Conservation (phyloP, 2,888 invertebrate genomes). For the Ophraella communa region DNA sequence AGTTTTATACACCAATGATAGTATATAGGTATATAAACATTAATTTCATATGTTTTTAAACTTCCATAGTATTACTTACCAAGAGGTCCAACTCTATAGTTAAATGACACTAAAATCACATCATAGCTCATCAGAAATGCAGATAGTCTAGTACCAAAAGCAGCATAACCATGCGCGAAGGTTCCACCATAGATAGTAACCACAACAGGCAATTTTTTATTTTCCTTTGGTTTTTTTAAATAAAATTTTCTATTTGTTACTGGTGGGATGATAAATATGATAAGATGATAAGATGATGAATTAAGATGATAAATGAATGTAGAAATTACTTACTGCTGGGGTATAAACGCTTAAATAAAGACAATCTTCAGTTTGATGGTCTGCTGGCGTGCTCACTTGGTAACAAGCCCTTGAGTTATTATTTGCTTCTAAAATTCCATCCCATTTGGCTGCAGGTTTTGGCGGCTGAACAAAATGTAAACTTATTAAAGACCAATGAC, state of each 20-base stretch:
- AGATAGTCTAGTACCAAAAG: slow-evolving; percentile 25
- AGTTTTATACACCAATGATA: no score
- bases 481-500: not conserved
- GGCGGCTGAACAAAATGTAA: slow-evolving; percentile 36
- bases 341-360: slow-evolving; percentile 42
- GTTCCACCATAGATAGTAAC: slow-evolving; percentile 46
- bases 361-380: slow-evolving; percentile 41
- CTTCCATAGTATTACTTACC: no score
- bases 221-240: slow-evolving; percentile 13
- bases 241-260: not conserved
- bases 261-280: no score
- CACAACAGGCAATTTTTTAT: slow-evolving; percentile 37
- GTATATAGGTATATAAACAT: no score
- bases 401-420: slow-evolving; percentile 32
- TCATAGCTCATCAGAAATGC: slow-evolving; percentile 43
- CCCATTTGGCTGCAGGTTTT: slow-evolving; percentile 38
- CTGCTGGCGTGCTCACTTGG: slow-evolving; percentile 18
- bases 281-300: no score
- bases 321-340: slow-evolving; percentile 31
- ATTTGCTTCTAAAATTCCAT: slow-evolving; percentile 34
- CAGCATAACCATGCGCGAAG: slow-evolving; percentile 38
- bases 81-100: slow-evolving; percentile 45
- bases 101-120: slow-evolving; percentile 43
- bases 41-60: no score
- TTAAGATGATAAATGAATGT: no score